Evolutionary conservation across 1,140 invertebrate genomes (phyloP).

Genomic region (Diorhabda carinulata): DNA sequence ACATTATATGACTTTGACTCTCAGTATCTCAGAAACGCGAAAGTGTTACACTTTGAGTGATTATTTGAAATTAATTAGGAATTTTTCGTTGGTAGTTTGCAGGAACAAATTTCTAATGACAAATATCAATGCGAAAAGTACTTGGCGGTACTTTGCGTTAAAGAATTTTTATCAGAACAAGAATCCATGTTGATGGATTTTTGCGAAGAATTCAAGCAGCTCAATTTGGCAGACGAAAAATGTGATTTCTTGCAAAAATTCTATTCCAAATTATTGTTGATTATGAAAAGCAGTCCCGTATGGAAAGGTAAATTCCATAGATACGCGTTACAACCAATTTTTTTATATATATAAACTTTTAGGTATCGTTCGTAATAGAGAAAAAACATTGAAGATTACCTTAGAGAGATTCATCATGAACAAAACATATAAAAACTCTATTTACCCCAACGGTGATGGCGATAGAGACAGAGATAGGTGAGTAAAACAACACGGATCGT

Average conservation of each 20-base stretch:
- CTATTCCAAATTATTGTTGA: slow-evolving; percentile 53
- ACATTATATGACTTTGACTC: too few relatives aligned
- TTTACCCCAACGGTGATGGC: slow-evolving; percentile 96
- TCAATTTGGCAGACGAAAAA: slow-evolving; percentile 79
- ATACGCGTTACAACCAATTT: neutral
- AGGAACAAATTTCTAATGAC: slow-evolving; percentile 64
- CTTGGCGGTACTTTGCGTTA: slow-evolving; percentile 74
- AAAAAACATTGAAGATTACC: slow-evolving; percentile 28
- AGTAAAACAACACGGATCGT: slow-evolving; percentile 43
- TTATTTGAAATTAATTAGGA: too few relatives aligned
- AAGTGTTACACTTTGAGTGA: too few relatives aligned
- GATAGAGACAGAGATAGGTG: slow-evolving; percentile 89
- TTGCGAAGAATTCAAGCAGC: slow-evolving; percentile 69
- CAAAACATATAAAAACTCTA: slow-evolving; percentile 84
- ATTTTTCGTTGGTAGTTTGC: slow-evolving; percentile 48
- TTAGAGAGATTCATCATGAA: slow-evolving; percentile 82
- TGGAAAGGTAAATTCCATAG: slow-evolving; percentile 59
- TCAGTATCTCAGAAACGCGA: too few relatives aligned
- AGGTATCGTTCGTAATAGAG: slow-evolving; percentile 28
- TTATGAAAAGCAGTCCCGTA: slow-evolving; percentile 65
- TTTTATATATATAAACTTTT: slow-evolving; percentile 4
- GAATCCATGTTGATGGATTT: slow-evolving; percentile 66
- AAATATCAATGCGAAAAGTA: slow-evolving; percentile 72
- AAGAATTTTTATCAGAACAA: slow-evolving; percentile 71
- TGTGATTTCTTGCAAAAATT: slow-evolving; percentile 69